Conservation (phyloP, 2,888 invertebrate species). For the Monopis laevigella region DNA sequence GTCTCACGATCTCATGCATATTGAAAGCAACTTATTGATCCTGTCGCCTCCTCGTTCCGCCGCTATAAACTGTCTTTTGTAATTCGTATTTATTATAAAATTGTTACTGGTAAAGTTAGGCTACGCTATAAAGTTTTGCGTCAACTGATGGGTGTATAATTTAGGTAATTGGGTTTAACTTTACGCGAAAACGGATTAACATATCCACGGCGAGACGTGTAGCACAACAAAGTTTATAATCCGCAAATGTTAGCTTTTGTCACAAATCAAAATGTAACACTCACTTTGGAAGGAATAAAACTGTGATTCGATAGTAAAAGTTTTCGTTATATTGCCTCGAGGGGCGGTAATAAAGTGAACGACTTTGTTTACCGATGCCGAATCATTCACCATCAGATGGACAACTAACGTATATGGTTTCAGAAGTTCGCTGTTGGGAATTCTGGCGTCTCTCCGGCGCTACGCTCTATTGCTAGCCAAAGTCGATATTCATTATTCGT, state of each 20-base stretch:
- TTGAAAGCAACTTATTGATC: background rate
- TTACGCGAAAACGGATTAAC: slow-evolving; percentile 1
- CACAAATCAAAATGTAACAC: slow-evolving; percentile 1
- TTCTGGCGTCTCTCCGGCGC: slow-evolving; percentile 6
- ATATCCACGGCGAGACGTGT: slow-evolving; percentile 2
- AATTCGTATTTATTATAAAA: background rate
- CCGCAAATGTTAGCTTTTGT: background rate
- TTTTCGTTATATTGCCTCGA: slow-evolving; percentile 6
- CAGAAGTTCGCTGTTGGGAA: slow-evolving; percentile 2
- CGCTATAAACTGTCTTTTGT: background rate
- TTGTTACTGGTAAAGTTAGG: slow-evolving; percentile 4
- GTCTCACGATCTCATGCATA: slow-evolving; percentile 4
- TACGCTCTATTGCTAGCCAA: slow-evolving; percentile 1
- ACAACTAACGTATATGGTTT: slow-evolving; percentile 7
- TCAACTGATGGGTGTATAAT: slow-evolving; percentile 6
- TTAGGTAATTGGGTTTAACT: slow-evolving; percentile 8
- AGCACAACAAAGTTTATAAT: slow-evolving; percentile 5
- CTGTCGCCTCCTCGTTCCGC: background rate
- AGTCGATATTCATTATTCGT: slow-evolving; percentile 8
- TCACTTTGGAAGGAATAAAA: background rate
- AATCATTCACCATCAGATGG: slow-evolving; percentile 5
- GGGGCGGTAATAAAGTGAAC: slow-evolving; percentile 10
- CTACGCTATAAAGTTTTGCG: slow-evolving; percentile 1
- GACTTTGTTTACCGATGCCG: slow-evolving; percentile 10
- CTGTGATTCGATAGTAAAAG: slow-evolving; percentile 6